Evolutionary conservation across 2,113 vertebrate genomes (phyloP).

Genomic region (Mungos mungo): DNA sequence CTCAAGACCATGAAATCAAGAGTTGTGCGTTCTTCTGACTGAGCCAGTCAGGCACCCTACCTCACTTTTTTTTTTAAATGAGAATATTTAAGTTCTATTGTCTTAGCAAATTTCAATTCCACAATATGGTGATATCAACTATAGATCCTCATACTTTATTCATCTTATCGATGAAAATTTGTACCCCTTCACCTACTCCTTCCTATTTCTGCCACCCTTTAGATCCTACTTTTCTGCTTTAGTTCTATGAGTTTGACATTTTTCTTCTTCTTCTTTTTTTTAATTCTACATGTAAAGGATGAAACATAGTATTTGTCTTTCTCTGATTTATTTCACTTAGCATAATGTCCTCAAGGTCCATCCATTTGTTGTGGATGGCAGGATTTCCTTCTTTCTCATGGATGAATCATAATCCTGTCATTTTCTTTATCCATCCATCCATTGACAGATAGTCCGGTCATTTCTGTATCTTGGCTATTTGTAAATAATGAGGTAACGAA

Average conservation of each 20-base stretch:
- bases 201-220: not conserved
- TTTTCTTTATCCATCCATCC: not conserved
- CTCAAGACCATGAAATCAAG: not conserved
- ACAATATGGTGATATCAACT: not conserved
- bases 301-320: not conserved
- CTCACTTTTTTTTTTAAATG: not conserved
- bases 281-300: not conserved
- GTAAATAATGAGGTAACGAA: not conserved
- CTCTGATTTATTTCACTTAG: not conserved
- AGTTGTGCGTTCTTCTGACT: not conserved
- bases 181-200: not conserved
- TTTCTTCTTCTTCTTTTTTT: not conserved
- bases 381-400: not conserved
- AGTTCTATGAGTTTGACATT: not conserved
- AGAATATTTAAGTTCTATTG: not conserved
- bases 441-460: not conserved
- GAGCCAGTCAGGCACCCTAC: not conserved
- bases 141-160: not conserved
- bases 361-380: not conserved
- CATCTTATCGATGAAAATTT: not conserved
- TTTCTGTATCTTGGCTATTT: not conserved
- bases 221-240: not conserved
- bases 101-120: not conserved
- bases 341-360: not conserved
- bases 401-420: not conserved